phyloP scores from a whole-genome alignment of 2,888 invertebrate species.

The Phasia obesa region DNA sequence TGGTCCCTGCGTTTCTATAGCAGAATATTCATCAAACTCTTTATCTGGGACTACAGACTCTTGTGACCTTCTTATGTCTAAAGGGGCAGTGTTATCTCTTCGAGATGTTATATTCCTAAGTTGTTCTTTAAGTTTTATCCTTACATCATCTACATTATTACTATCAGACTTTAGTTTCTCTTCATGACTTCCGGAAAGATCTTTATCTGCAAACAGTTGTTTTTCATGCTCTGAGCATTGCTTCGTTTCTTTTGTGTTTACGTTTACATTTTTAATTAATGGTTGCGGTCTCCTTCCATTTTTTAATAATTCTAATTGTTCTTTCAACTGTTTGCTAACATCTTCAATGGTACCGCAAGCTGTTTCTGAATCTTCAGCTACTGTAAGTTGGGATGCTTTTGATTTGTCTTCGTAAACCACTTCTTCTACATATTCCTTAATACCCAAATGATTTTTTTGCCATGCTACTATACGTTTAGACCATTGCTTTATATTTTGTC shows the following conservation, averaged over 20 bases:
- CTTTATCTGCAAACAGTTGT: not conserved
- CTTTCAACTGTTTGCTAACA: conserved; percentile 78
- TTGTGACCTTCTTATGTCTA: not conserved
- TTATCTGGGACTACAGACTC: not conserved
- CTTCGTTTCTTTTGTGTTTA: not conserved
- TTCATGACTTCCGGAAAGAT: not conserved
- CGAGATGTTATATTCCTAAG: conserved; percentile 14
- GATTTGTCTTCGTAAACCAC: conserved; percentile 49
- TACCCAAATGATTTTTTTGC: conserved; percentile 73
- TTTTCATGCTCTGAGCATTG: not conserved
- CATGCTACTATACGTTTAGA: conserved; percentile 75
- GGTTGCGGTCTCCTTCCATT: conserved; percentile 76
- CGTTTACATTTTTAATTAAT: conserved; percentile 73
- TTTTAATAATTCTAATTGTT: conserved; percentile 79
- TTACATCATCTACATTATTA: conserved; percentile 43
- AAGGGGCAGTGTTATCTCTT: conserved; percentile 3
- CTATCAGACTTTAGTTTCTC: conserved; percentile 59
- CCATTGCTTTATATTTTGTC: conserved; percentile 77
- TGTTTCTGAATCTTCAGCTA: conserved; percentile 1
- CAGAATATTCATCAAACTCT: not conserved
- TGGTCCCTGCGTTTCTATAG: conserved; percentile 23
- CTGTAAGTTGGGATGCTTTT: conserved; percentile 53
- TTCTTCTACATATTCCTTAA: conserved; percentile 75
- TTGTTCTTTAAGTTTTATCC: conserved; percentile 14
- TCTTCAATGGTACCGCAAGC: conserved; percentile 73